Evolutionary conservation across 2,888 invertebrate genomes (phyloP), one percentile per base, ranked within the genome.

Genomic region (Tubulanus polymorphus): DNA sequence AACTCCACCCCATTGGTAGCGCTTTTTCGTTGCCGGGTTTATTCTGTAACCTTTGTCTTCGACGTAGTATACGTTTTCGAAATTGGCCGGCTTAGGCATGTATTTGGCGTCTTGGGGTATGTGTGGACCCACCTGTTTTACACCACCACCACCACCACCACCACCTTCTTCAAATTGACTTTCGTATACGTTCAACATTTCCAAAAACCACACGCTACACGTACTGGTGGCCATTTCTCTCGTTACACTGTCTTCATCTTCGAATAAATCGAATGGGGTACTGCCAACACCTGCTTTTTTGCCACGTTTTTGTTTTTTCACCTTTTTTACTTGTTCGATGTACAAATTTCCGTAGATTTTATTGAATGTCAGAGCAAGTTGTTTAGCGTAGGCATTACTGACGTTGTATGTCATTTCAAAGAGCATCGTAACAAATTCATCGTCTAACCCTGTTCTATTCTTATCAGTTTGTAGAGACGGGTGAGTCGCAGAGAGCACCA

Each of bases 151-250:
- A 12, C 10, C 35, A 10, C 35, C 41, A 12, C 10, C 35, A 10
- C 35, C 41, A 41, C 41, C 41, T 41, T 41, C 41, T 15, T 41
- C 41, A 23, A 41, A 41, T 15, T 41, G 41, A 15, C 41, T 41
- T 15, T 41, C 41, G 15, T 41, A 41, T 5, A 41, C 41, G 15
- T 41, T 23, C 23, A 41, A 8, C 41, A 41, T 41, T 41, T 41
- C 41, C 15, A 41, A 41, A 41, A 41, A 41, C 41, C 41, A 41
- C 41, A 41, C 41, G 41, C 41, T 41, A 41, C 41, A 41, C 15
- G 41, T 41, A 15, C 41, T 41, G 3, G 15, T 41, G 6, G 41
- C 41, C 41, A 41, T 41, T 41, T 41, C 41, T 15, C 41, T 41
- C 6, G 41, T 41, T 15, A 41, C 41, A 15, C 41, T 41, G 41